Evolutionary conservation across 2,113 vertebrate genomes (phyloP), one percentile per base, ranked within the genome.

Genomic region (Sprattus sprattus): DNA sequence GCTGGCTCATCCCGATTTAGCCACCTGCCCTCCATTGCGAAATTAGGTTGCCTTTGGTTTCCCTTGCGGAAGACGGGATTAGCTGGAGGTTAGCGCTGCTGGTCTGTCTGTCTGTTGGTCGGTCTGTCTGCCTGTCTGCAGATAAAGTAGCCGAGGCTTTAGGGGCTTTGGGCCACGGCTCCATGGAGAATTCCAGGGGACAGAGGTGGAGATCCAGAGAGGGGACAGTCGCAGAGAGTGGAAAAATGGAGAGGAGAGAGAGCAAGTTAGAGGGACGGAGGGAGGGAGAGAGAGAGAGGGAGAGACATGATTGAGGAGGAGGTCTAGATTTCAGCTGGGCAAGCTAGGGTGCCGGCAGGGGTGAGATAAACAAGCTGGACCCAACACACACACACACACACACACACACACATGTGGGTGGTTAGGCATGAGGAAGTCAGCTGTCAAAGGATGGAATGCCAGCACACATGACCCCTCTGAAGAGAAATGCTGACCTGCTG

Each of bases 401-500:
- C n/a, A 71, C n/a, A 28, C 64, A 71, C 64, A 32, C 16, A 20
- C 47, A 89, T 89, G 90, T 11, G 15, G 92, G 92, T 86, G 90
- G 90, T 85, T 84, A 88, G 89, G 90, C 89, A 92, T 92, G 92
- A 94, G 95, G 94, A 94, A 94, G 93, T 95, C 94, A 96, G 93
- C 93, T 95, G 94, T 94, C 92, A 93, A 89, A 49, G 89, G 86
- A 89, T 89, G 94, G 92, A 94, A 94, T 94, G 92, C 84, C 60
- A 89, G 89, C 3, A 80, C 89, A 93, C 91, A 89, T 92, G 91
- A 92, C 82, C 83, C 15, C 22, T 78, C 28, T 39, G 60, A 89
- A 85, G 86, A 90, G 87, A 86, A 71, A 16, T 78, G 71, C 82
- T 22, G 32, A 82, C 71, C 10, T 10, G 45, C 10, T 32, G 45